Evolutionary conservation across 2,797 vertebrate genomes (phyloP).

Genomic region (Neosilurus mollespiculum): DNA sequence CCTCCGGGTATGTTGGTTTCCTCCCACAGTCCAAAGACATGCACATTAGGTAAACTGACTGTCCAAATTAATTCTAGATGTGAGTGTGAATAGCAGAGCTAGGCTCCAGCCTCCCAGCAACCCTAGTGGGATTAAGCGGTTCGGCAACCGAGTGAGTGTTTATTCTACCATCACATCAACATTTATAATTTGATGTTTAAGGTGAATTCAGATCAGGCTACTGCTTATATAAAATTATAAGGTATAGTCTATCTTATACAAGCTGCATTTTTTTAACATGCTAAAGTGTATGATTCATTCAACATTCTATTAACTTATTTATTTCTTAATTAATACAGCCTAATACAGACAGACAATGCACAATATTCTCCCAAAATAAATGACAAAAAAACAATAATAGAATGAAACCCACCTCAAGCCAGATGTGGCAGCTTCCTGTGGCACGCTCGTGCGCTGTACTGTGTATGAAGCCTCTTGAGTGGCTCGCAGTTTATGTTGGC

Average conservation of each 20-base stretch:
- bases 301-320: not conserved
- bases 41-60: no score
- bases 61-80: no score
- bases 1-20: no score
- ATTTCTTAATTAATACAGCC: conserved; percentile 64
- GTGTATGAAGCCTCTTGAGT: conserved; percentile 14
- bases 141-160: no score
- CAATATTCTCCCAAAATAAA: not conserved
- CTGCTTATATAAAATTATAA: not conserved
- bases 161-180: not conserved
- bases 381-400: not conserved
- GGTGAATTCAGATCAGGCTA: not conserved
- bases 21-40: no score
- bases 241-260: no score
- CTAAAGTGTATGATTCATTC: not conserved
- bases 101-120: no score
- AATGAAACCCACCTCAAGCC: conserved; percentile 35
- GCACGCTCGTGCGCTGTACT: not conserved
- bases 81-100: no score
- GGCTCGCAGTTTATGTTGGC: conserved; percentile 20
- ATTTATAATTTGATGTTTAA: not conserved
- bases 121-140: no score
- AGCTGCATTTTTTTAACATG: not conserved
- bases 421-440: not conserved
- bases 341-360: conserved; percentile 80